These are phyloP conservation scores for Polypedilum vanderplanki DNA, from an alignment of 1,140 invertebrate genomes.

Conservation along the genomic window DNA sequence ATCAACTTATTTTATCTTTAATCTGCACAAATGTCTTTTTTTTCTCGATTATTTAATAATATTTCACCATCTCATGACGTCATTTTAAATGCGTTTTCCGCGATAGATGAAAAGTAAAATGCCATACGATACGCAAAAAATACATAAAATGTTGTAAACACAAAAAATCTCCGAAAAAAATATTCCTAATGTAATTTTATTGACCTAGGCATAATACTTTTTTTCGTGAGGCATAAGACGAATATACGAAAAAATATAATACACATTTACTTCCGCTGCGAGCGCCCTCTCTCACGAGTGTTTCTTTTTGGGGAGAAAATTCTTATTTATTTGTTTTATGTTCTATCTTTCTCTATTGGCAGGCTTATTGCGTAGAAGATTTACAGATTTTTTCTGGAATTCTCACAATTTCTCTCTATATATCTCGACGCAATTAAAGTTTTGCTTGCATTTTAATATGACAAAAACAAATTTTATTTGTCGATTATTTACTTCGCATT, in stretches of 20 bases:
- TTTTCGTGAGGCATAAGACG: slow-evolving; percentile 28
- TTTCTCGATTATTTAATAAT: background rate
- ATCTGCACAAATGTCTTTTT: background rate
- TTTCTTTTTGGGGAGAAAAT: background rate
- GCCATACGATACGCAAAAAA: background rate
- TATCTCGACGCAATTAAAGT: background rate
- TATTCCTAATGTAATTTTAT: slow-evolving; percentile 22
- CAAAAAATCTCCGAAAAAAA: background rate
- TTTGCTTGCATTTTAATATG: background rate
- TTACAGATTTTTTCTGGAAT: background rate
- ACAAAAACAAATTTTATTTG: too few species aligned
- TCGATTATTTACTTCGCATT: too few species aligned
- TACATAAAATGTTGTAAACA: too few species aligned
- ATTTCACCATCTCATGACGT: background rate
- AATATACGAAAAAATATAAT: background rate
- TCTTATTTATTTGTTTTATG: too few species aligned
- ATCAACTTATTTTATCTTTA: background rate
- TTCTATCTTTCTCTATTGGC: too few species aligned
- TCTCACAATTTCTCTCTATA: background rate
- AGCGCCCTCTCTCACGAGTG: slow-evolving; percentile 9
- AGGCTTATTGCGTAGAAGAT: too few species aligned
- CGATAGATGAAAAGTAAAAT: background rate
- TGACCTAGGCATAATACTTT: slow-evolving; percentile 27
- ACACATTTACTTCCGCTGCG: slow-evolving; percentile 13
- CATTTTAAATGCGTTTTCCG: background rate